Evolutionary conservation across 2,797 vertebrate species (phyloP).

Genomic region (Glossophaga mutica): DNA sequence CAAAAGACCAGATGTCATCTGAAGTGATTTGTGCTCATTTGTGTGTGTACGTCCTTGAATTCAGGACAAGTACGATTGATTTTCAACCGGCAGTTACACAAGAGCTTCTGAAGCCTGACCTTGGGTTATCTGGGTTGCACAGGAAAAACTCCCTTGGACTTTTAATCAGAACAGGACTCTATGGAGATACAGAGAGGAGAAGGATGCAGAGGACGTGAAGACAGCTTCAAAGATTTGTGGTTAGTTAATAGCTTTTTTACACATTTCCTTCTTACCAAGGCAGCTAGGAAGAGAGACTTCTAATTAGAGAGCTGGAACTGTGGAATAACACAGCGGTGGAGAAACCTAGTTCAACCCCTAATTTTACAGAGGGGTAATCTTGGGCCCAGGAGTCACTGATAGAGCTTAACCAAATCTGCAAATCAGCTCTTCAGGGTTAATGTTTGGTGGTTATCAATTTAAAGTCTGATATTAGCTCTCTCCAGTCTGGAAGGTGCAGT

Average conservation of each 20-base stretch:
- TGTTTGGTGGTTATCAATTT: background rate
- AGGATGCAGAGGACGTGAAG: background rate
- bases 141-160: background rate
- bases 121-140: background rate
- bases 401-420: background rate
- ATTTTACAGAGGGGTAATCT: background rate
- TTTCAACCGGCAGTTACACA: background rate
- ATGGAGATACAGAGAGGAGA: background rate
- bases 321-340: background rate
- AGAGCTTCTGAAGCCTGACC: constrained; percentile 16
- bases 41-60: background rate
- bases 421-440: background rate
- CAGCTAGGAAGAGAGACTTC: background rate
- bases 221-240: background rate
- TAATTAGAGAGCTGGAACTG: constrained; percentile 2
- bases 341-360: background rate
- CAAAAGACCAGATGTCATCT: background rate
- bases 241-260: background rate
- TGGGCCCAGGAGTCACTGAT: background rate
- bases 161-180: constrained; percentile 4
- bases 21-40: background rate
- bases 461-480: background rate
- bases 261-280: background rate
- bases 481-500: background rate
- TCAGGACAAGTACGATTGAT: constrained; percentile 7